Base-by-base conservation (phyloP, 2,888 invertebrate species). In the Aspidapion aeneum region DNA sequence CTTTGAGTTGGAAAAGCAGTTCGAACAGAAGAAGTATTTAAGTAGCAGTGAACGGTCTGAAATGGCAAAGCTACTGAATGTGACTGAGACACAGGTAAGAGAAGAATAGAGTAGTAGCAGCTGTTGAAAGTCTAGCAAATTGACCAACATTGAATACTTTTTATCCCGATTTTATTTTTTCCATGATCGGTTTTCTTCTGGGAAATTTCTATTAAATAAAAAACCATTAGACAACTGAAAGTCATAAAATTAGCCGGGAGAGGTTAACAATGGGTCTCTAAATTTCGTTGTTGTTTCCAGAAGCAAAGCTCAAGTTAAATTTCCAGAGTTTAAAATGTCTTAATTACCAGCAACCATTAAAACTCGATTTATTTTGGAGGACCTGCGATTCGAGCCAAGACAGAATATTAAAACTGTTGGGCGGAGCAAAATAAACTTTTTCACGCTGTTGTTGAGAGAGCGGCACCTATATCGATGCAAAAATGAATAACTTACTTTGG, bases 1-100 rank as follows among this genome's bases (percentile, higher is more conserved):
- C 79, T 97, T 96, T 82, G 97, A 97, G 82, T 84, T 98, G 79
- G 97, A 97, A 83, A 93, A 95, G 77, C 91, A 96, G 81, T 97
- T 97, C 77, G 97, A 96, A 79, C 86, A 93, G 73, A 97, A 97
- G 84, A 97, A 97, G 82, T 97, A 97, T 81, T 85, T 97, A 68
- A 96, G 95, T 70, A 96, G 96, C 20, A 94, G 93, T 67, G 97
- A 97, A 80, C 81, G 97, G 69, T 91, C 95, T 48, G 96, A 96
- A 73, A 93, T 97, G 94, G 96, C 97, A 20, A 93, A 94, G 74
- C 82, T 95, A 67, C 85, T 97, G 63, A 94, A 92, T 78, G 97
- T 97, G 66, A 97, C 97, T 1, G 97, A 97, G 82, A 96, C 96
- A 50, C 97, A 97, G 92, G 96, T 96, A 77, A 82, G 86, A 71